These are phyloP conservation scores for Thripadectes ignobilis DNA, from an alignment of 2,797 vertebrate genomes.

Conservation along the genomic window DNA sequence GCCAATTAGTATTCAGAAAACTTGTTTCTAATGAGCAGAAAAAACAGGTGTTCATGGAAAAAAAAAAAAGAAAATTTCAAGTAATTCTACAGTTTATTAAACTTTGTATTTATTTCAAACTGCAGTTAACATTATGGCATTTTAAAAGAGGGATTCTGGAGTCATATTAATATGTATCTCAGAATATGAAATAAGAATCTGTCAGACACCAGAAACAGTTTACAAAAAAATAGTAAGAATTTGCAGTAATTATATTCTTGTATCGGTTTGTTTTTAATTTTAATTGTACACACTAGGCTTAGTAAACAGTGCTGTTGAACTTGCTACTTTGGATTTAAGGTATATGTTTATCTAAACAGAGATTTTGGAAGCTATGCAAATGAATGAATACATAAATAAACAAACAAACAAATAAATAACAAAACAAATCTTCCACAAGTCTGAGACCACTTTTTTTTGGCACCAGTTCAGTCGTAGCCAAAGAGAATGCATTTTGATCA, in stretches of 20 bases:
- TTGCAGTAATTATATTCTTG: neutral
- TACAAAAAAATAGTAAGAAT: neutral
- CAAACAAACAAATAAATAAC: neutral
- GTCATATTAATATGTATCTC: neutral
- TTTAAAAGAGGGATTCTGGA: neutral
- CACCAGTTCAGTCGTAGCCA: neutral
- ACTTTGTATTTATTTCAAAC: neutral
- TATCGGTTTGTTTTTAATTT: neutral
- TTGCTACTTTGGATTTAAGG: neutral
- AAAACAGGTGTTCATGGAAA: neutral
- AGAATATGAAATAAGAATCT: neutral
- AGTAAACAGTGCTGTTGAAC: neutral
- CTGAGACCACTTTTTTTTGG: neutral
- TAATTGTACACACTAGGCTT: neutral
- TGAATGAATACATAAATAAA: neutral
- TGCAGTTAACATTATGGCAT: neutral
- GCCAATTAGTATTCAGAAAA: neutral
- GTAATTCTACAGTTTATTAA: neutral
- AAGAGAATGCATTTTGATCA: neutral
- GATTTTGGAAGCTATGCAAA: neutral
- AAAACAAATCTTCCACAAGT: neutral
- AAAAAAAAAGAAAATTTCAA: neutral
- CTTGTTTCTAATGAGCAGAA: slow-evolving; percentile 11
- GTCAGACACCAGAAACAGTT: neutral
- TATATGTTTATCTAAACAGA: neutral